Evolutionary conservation across 2,797 vertebrate species (phyloP).

Genomic region (Anolis apletophallus): DNA sequence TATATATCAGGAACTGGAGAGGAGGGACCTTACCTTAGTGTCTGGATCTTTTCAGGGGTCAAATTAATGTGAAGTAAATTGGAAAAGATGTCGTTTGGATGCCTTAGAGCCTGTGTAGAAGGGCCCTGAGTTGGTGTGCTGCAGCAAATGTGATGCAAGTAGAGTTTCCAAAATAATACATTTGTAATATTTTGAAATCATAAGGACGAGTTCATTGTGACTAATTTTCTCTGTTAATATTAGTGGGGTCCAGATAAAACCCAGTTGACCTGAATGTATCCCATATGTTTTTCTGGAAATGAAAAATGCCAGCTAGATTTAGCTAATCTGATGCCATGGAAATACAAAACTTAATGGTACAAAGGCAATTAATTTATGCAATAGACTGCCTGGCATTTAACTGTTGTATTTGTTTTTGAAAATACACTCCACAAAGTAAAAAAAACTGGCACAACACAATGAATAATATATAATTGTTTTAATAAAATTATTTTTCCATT

Average conservation of each 20-base stretch:
- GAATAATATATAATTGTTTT: background rate
- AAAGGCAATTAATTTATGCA: background rate
- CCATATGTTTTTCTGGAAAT: background rate
- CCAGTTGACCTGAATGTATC: background rate
- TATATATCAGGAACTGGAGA: no score
- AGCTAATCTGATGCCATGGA: background rate
- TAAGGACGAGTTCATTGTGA: background rate
- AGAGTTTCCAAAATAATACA: background rate
- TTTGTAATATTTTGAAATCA: background rate
- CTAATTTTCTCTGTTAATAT: background rate
- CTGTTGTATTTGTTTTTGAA: background rate
- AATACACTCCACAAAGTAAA: background rate
- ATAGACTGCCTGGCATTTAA: no score
- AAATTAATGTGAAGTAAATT: no score
- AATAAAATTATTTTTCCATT: background rate
- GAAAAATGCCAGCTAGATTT: background rate
- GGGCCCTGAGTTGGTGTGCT: background rate
- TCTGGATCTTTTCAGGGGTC: no score
- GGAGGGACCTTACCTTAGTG: no score
- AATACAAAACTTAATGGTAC: background rate
- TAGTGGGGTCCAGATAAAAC: background rate
- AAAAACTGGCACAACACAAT: background rate
- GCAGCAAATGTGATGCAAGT: background rate
- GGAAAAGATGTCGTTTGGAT: no score
- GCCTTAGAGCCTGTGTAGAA: no score